Conservation (phyloP, 2,888 invertebrate genomes). For the Eilema griseolum region DNA sequence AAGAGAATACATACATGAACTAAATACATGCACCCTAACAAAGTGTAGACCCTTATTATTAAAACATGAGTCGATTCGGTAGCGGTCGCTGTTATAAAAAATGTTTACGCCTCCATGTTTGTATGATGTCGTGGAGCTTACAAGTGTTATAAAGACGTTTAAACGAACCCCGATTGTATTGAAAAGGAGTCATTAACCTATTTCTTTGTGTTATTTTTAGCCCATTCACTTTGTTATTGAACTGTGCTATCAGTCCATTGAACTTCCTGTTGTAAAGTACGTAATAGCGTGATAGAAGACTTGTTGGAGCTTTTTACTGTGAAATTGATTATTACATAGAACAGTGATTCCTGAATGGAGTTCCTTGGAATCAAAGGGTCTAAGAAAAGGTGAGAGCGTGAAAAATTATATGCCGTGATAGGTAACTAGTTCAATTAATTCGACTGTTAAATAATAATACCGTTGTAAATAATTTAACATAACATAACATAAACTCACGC, state of each 20-base stretch:
- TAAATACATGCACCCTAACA: not conserved
- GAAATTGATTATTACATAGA: slow-evolving; percentile 19
- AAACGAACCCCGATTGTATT: slow-evolving; percentile 56
- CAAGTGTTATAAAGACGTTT: slow-evolving; percentile 49
- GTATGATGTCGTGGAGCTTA: slow-evolving; percentile 32
- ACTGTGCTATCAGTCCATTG: slow-evolving; percentile 56
- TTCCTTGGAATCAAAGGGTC: not conserved
- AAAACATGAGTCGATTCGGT: slow-evolving; percentile 4
- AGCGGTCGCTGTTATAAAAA: slow-evolving; percentile 28
- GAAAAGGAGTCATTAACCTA: slow-evolving; percentile 77
- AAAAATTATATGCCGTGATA: not conserved
- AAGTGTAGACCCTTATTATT: slow-evolving; percentile 9
- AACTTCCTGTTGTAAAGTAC: slow-evolving; percentile 50
- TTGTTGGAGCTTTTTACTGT: slow-evolving; percentile 42
- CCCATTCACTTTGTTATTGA: slow-evolving; percentile 67
- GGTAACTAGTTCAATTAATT: not conserved
- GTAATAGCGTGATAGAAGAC: slow-evolving; percentile 29
- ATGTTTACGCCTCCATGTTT: slow-evolving; percentile 34
- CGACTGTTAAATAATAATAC: not conserved
- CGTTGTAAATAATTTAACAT: too few species aligned
- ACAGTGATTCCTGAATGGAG: not conserved
- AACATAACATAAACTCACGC: too few species aligned
- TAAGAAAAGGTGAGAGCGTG: not conserved
- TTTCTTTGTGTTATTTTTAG: slow-evolving; percentile 75
- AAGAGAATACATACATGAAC: not conserved